These are phyloP conservation scores for Galemys pyrenaicus DNA, from an alignment of 2,113 vertebrate genomes.

Conservation along the genomic window DNA sequence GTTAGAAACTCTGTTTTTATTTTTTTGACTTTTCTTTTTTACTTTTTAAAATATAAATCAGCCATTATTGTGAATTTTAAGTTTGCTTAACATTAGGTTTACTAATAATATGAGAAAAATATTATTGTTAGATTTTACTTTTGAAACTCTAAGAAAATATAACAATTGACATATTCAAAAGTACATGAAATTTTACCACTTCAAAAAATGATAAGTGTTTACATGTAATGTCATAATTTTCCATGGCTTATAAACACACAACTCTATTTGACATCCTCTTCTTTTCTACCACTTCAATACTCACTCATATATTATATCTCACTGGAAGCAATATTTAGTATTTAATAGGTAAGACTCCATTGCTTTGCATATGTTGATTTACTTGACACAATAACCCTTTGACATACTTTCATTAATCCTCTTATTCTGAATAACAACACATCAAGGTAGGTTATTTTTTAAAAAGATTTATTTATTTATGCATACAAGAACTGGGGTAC, in stretches of 20 bases:
- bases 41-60: neutral
- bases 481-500: no score
- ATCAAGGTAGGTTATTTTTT: neutral
- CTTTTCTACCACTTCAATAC: neutral
- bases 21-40: neutral
- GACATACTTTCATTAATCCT: neutral
- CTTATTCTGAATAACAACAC: neutral
- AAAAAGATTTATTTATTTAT: no score
- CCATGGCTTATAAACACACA: neutral
- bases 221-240: neutral
- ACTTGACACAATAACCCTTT: neutral
- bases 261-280: neutral
- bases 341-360: neutral
- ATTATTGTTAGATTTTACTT: neutral
- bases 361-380: neutral
- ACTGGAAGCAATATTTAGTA: neutral
- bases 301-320: neutral
- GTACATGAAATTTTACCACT: neutral
- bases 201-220: neutral
- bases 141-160: neutral
- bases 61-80: neutral
- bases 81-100: neutral
- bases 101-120: neutral
- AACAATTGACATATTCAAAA: neutral
- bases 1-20: neutral